Conservation (phyloP, 64 coral and sea anemone species). For the Stylophora pistillata region DNA sequence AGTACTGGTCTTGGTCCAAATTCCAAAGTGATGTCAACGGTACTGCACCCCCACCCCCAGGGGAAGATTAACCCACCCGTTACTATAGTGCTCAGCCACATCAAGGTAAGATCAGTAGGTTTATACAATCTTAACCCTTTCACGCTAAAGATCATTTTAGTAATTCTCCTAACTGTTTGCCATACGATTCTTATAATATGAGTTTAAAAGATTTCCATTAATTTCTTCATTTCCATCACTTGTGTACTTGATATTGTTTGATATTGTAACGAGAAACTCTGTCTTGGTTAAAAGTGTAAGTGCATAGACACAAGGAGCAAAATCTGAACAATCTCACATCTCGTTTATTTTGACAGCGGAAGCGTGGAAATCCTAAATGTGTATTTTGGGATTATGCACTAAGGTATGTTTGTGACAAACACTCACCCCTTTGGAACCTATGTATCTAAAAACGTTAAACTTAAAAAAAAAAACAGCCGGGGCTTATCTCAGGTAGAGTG, state of each 20-base stretch:
- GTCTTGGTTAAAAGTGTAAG: too few species aligned
- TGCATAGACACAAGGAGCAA: too few species aligned
- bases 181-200: too few species aligned
- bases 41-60: constrained; percentile 80
- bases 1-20: constrained; percentile 90
- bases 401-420: constrained; percentile 46
- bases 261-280: too few species aligned
- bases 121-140: too few species aligned
- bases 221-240: too few species aligned
- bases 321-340: not conserved
- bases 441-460: not conserved
- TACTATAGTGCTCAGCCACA: constrained; percentile 79
- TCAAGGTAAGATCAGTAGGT: constrained; percentile 56
- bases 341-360: constrained; percentile 56
- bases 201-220: too few species aligned
- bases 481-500: too few species aligned
- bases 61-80: constrained; percentile 82
- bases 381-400: constrained; percentile 84
- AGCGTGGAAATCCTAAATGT: constrained; percentile 69
- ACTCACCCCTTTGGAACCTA: not conserved
- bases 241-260: too few species aligned
- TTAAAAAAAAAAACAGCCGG: too few species aligned
- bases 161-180: too few species aligned
- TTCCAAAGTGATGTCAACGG: constrained; percentile 85
- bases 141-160: too few species aligned